Conservation (phyloP, 2,797 vertebrate species). For the Gobio occitaniae region DNA sequence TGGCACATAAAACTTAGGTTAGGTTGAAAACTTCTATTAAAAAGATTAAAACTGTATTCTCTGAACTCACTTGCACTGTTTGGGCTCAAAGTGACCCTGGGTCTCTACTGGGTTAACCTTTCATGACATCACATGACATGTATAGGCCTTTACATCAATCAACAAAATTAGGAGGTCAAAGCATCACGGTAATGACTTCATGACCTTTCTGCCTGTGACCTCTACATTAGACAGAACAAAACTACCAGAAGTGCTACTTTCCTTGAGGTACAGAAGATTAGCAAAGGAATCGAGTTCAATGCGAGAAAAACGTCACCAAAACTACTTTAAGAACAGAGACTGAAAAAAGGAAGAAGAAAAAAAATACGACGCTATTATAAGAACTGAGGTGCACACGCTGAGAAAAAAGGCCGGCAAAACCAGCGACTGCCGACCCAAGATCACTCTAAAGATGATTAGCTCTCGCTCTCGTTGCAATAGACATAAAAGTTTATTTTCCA, state of each 20-base stretch:
- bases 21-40: background rate
- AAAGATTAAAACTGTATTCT: background rate
- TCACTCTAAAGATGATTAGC: background rate
- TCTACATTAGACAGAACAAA: constrained; percentile 19
- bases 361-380: background rate
- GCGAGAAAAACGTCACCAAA: background rate
- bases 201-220: constrained; percentile 49
- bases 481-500: background rate
- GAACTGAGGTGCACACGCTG: constrained; percentile 3
- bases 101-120: constrained; percentile 46
- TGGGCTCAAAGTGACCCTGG: constrained; percentile 26
- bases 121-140: constrained; percentile 51
- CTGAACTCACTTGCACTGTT: background rate
- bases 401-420: constrained; percentile 13
- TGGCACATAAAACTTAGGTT: no score
- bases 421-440: background rate
- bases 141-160: constrained; percentile 53
- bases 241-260: background rate
- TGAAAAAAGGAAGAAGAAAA: background rate
- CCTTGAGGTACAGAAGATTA: background rate
- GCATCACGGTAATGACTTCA: constrained; percentile 51
- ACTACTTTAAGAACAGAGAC: background rate
- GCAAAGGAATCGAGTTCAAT: background rate
- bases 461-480: background rate
- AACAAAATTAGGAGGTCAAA: constrained; percentile 58